Base-by-base conservation (phyloP, 2,888 invertebrate genomes). In the Pyrochroa serraticornis region DNA sequence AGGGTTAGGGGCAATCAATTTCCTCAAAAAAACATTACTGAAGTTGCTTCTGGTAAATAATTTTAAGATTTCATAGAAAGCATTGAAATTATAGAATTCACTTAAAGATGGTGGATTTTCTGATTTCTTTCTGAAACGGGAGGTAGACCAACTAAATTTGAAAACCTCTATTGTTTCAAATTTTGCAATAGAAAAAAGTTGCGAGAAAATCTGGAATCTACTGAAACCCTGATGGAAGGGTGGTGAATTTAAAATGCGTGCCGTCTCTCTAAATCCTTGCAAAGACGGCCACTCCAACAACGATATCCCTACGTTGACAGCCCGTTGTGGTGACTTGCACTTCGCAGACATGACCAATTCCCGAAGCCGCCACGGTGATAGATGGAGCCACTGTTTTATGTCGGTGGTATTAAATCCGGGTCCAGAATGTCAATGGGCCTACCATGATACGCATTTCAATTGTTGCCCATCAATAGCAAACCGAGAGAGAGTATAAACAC, bases 401-500 rank as follows among this genome's bases (percentile, higher is more conserved):
- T 69, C 41, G 46, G 52, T 44, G 69, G 73, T 74, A 75, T 75
- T 74, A 75, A 77, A 77, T 76, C 74, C 74, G 72, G 71, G 72
- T 69, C 71, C 74, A 76, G 77, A 77, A 78, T 77, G 76, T 75
- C 77, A 77, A 77, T 77, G 72, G 63, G 60, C 70, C 67, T 55
- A 69, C 74, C 72, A 76, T 78, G 78, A 78, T 75, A 71, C 69
- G 78, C 77, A 72, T 75, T 77, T 77, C 77, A 76, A 77, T 78
- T 78, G 77, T 77, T 71, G 55, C 42, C 47, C 57, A 49, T 60
- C 56, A 57, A 62, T 57, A 33, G 49, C 13, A 41, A 46, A 48
- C 53, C 41, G 37, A 14, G 46, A 46, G 39, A 41, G 33, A 35
- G 41, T 35, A 32, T 53, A 39, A 53, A 53, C 22, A 22, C 22